Evolutionary conservation across 2,797 vertebrate species (phyloP), one percentile per base, ranked within the genome.

Genomic region (Cuculus canorus): DNA sequence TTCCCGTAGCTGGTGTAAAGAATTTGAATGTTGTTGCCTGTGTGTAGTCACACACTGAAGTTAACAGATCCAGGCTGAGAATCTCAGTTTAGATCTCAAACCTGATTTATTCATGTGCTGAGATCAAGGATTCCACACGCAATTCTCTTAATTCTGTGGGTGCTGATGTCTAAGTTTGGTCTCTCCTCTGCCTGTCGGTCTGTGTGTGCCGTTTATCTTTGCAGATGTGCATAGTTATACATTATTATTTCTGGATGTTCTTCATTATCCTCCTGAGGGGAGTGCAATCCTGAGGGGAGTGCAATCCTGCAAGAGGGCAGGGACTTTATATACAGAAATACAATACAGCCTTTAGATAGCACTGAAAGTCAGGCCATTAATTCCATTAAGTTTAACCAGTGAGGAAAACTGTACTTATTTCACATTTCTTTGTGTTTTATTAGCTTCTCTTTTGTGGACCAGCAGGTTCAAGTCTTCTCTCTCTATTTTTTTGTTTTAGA

Each of bases 361-460:
- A 13, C 52, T 64, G 90, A 37, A 93, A 88, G 39, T 79, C 60
- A 68, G 68, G 41, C 66, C 37, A 64, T 57, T 90, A 63, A 77
- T 94, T 91, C 85, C 59, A 37, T 50, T 72, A 57, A 59, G 27
- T 86, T 79, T 79, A 84, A 88, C 33, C 59, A 80, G 76, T 32
- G 71, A 90, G 27, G 56, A 93, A 79, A 81, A 70, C 48, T 66
- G 60, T 56, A 64, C 41, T 53, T 63, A 45, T 84, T 72, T 90
- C 68, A 48, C n/a, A 53, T 5, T 64, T 92, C 50, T 83, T 79
- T 41, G 24, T 86, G 48, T n/a, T 90, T 86, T 91, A 86, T 82
- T 91, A 86, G 79, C 78, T 82, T 84, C 48, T 90, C 25, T 90
- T 94, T 43, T 57, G 61, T 66, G 73, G 63, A 82, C 43, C 82